Evolutionary conservation across 2,113 vertebrate genomes (phyloP), one percentile per base, ranked within the genome.

Genomic region (Hystrix brachyura): DNA sequence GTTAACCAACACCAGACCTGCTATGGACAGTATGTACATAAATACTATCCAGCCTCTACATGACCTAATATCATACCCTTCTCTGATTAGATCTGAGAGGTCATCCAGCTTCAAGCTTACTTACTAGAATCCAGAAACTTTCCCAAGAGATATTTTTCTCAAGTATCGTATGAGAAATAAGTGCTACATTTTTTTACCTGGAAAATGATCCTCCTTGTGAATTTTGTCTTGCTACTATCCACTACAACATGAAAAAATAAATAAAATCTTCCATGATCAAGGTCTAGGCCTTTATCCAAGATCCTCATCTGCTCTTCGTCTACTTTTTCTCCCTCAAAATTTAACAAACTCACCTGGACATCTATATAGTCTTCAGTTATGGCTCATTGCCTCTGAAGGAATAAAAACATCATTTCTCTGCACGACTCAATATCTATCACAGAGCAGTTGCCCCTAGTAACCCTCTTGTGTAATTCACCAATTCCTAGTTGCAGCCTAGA

Each of bases 241-340:
- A 96, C 88, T 91, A 46, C 86, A 94, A 92, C 95, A 98, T 94
- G 90, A 98, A 95, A 95, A 97, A 97, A 80, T 91, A 97, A 98
- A 97, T 89, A 96, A 93, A 97, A 94, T 91, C 62, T 38, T 94
- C 67, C 51, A 43, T 80, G 93, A 94, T 98, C 87, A 97, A 97
- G 87, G 69, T 65, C 92, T 91, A 97, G 96, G 97, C 95, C 85
- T 91, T 96, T 82, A 79, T 90, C 96, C 96, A 97, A 97, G 87
- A 97, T 95, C 82, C 43, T 92, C 96, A 97, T 97, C 96, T 98
- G 96, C 67, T 97, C 72, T 60, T 94, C 90, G 86, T 97, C 93
- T 96, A 91, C 67, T 97, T 95, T 87, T 97, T 87, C 95, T 92
- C 65, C 85, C 57, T 96, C 46, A 34, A 84, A 94, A 96, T 78